Base-by-base conservation (phyloP, 2,797 vertebrate species). In the Sternotherus odoratus region DNA sequence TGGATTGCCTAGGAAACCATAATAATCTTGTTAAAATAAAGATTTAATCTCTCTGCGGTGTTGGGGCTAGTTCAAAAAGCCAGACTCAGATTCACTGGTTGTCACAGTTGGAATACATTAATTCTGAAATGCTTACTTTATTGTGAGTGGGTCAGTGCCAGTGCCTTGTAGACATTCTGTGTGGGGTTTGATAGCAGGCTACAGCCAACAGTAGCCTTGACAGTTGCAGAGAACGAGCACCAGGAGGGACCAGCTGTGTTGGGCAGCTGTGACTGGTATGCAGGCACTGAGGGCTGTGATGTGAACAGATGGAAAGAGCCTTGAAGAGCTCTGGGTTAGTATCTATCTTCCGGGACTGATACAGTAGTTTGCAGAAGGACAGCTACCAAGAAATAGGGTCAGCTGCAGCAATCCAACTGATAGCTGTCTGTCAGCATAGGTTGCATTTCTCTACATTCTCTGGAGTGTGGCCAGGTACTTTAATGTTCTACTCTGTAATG, bases 1-100 rank as follows among this genome's bases (percentile, higher is more conserved):
- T 91, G 91, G 86, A 96, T 97, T 88, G 90, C 95, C 92, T 93
- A 72, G 94, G 94, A 97, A 95, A 95, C 92, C 83, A 87, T 94
- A 85, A 95, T 79, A 95, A 95, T 93, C 83, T 95, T 82, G 86
- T 95, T 92, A 95, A 96, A 97, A 95, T 90, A 94, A 93, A 96
- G 93, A 93, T 91, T 74, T 92, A 12, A 94, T 95, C 91, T 95
- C 79, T 90, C 80, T 93, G 79, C 5, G 8, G 85, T 51, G 50
- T 12, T 86, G 66, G 82, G 91, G 36, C 54, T 88, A 4, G 85
- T 94, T 96, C 96, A 95, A 26, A 80, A 93, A 95, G 91, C 83
- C 90, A 79, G 53, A 24, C 66, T 86, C 19, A 36, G 39, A 4
- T 77, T 51, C 75, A 48, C 77, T 77, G 80, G 81, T 89, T 1